phyloP scores from a whole-genome alignment of 2,888 invertebrate genomes.

The Athalia rosae region DNA sequence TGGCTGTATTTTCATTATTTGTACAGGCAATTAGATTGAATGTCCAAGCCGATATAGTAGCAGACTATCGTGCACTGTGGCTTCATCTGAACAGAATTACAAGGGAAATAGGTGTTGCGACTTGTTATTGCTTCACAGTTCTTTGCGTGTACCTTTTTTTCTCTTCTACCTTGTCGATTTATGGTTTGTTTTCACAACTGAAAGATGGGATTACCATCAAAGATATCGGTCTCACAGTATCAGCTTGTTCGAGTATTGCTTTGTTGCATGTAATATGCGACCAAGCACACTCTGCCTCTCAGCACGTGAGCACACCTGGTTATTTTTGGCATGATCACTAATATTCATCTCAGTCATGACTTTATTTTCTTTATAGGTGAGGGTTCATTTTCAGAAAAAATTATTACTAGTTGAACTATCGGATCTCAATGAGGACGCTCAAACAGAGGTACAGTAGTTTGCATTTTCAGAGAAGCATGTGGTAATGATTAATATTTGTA shows the following conservation, averaged over 20 bases:
- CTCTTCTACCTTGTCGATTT: conserved; percentile 84
- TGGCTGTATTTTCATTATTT: conserved; percentile 34
- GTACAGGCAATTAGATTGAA: conserved; percentile 79
- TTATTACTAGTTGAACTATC: conserved; percentile 83
- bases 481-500: conserved; percentile 51
- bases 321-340: neutral
- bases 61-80: conserved; percentile 84
- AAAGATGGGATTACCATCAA: conserved; percentile 84
- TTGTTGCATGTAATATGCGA: conserved; percentile 84
- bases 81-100: conserved; percentile 82
- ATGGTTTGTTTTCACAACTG: conserved; percentile 83
- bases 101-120: conserved; percentile 80
- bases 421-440: conserved; percentile 86
- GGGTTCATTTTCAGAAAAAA: conserved; percentile 85
- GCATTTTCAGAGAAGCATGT: neutral
- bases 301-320: conserved; percentile 77
- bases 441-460: conserved; percentile 76
- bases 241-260: conserved; percentile 80
- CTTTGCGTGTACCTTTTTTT: conserved; percentile 82
- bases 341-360: neutral
- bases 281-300: conserved; percentile 84
- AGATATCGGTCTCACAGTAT: conserved; percentile 82
- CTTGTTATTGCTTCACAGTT: conserved; percentile 82
- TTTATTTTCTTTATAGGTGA: conserved; percentile 73
- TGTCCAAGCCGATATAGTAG: conserved; percentile 81